Evolutionary conservation across 2,888 invertebrate species (phyloP).

Genomic region (Phytoseiulus persimilis): DNA sequence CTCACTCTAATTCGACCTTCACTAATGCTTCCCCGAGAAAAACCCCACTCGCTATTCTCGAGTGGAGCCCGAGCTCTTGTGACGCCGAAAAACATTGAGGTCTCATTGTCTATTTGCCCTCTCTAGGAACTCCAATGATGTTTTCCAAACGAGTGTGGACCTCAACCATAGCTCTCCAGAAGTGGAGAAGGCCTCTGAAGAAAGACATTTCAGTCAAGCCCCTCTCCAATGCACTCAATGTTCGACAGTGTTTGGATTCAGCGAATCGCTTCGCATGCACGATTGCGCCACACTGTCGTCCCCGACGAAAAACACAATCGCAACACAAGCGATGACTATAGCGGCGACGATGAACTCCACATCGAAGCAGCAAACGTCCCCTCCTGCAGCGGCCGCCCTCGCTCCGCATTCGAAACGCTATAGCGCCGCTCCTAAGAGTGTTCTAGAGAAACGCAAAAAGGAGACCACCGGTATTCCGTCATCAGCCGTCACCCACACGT

Average conservation of each 20-base stretch:
- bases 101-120: too few relatives aligned
- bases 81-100: too few relatives aligned
- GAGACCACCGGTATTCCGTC: background rate
- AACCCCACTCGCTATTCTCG: too few relatives aligned
- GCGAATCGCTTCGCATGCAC: background rate
- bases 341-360: background rate
- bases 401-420: background rate
- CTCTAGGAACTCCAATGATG: background rate
- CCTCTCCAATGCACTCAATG: background rate
- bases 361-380: background rate
- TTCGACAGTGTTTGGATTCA: background rate
- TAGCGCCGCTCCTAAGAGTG: slow-evolving; percentile 7
- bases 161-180: background rate
- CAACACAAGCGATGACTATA: background rate
- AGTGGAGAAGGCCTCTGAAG: background rate
- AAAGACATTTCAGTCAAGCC: background rate
- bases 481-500: background rate
- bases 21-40: too few relatives aligned
- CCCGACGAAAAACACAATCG: background rate
- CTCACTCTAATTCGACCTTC: too few relatives aligned
- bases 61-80: too few relatives aligned
- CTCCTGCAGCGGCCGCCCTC: background rate
- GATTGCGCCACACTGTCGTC: background rate
- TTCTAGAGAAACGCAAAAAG: slow-evolving; percentile 26
- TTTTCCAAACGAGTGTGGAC: background rate